phyloP scores from a whole-genome alignment of 2,888 invertebrate species.

The Dicyrtoma fusca region DNA sequence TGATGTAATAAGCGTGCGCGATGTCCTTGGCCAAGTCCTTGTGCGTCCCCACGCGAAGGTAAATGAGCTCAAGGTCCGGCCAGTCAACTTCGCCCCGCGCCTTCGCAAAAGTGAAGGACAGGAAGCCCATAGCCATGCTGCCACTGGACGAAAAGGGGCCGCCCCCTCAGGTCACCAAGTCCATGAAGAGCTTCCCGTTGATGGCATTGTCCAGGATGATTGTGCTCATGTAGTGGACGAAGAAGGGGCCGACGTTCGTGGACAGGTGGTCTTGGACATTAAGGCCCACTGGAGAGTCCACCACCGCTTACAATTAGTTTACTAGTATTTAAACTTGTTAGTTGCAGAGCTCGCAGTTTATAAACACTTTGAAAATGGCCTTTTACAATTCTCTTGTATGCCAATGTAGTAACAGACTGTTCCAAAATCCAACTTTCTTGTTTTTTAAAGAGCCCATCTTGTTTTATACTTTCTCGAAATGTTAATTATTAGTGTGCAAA shows the following conservation, averaged over 20 bases:
- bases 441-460: too few relatives aligned
- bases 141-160: not conserved
- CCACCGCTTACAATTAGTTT: not conserved
- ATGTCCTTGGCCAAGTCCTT: conserved; percentile 33
- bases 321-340: not conserved
- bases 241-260: conserved; percentile 21
- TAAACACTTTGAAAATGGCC: too few relatives aligned
- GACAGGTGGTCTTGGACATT: conserved; percentile 34
- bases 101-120: not conserved
- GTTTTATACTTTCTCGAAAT: too few relatives aligned
- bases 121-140: not conserved
- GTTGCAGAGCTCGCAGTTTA: too few relatives aligned
- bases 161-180: conserved; percentile 14
- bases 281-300: conserved; percentile 26
- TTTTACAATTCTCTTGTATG: too few relatives aligned
- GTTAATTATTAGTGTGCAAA: too few relatives aligned
- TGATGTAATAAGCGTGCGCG: conserved; percentile 36
- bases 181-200: not conserved
- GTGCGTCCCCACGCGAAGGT: conserved; percentile 29
- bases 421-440: too few relatives aligned
- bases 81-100: conserved; percentile 14
- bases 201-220: not conserved
- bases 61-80: conserved; percentile 46
- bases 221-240: not conserved
- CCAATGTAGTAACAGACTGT: too few relatives aligned